These are phyloP conservation scores for Prosopocoilus inquinatus DNA, from an alignment of 2,888 invertebrate species.

Conservation along the genomic window DNA sequence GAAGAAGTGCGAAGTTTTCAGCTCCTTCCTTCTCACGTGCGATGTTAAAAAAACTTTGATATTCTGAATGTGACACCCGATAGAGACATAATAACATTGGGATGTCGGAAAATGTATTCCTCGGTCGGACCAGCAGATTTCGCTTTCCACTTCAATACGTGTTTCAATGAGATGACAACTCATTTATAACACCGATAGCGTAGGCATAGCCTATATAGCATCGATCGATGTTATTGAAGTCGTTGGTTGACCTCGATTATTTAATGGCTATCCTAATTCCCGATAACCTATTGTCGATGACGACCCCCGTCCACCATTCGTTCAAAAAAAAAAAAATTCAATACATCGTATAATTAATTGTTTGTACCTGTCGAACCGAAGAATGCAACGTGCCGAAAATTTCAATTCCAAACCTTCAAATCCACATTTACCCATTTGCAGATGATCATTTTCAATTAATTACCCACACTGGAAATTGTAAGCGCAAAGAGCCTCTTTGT, in stretches of 20 bases:
- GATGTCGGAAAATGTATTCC: not conserved
- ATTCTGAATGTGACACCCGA: not conserved
- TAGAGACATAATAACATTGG: too few relatives aligned
- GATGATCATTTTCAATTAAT: too few relatives aligned
- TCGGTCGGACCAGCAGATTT: not conserved
- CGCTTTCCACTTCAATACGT: conserved; percentile 5
- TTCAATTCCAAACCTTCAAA: too few relatives aligned
- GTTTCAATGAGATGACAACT: conserved; percentile 1
- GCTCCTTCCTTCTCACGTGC: not conserved
- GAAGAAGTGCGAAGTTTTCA: too few relatives aligned
- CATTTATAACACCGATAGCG: conserved; percentile 3
- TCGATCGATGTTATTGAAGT: conserved; percentile 2
- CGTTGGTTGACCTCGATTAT: conserved; percentile 1
- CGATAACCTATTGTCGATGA: not conserved
- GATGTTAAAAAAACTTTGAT: not conserved
- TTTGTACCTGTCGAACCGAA: too few relatives aligned
- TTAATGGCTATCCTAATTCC: not conserved
- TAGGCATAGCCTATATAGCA: not conserved
- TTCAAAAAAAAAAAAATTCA: too few relatives aligned
- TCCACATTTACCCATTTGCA: too few relatives aligned
- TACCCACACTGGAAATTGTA: too few relatives aligned
- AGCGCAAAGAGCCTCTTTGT: too few relatives aligned
- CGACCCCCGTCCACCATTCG: too few relatives aligned
- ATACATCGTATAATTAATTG: too few relatives aligned
- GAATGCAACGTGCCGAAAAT: too few relatives aligned